Evolutionary conservation across 2,888 invertebrate genomes (phyloP).

Genomic region (Tetramorium bicarinatum): DNA sequence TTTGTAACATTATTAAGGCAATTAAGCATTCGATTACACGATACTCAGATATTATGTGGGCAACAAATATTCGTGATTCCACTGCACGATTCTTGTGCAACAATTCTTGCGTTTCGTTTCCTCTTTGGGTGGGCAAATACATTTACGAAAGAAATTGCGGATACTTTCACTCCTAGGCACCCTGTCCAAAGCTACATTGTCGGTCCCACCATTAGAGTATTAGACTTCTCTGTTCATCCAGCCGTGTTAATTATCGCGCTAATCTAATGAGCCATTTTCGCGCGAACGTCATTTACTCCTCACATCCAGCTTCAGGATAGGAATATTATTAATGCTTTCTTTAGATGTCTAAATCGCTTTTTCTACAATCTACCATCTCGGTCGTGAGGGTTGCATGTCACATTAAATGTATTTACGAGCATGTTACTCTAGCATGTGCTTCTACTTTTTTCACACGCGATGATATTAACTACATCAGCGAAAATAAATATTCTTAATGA

Average conservation of each 20-base stretch:
- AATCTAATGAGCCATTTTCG: constrained; percentile 35
- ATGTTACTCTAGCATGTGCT: not conserved
- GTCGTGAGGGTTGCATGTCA: not conserved
- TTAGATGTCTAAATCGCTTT: not conserved
- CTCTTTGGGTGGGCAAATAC: not conserved
- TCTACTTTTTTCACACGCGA: not conserved
- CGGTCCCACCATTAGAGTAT: not conserved
- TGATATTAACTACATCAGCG: not conserved
- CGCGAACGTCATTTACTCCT: constrained; percentile 8
- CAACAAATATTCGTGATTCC: not conserved
- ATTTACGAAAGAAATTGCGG: constrained; percentile 16
- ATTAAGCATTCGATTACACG: not conserved
- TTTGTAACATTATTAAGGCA: not conserved
- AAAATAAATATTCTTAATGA: not conserved
- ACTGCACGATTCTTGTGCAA: not conserved
- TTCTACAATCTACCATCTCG: not conserved
- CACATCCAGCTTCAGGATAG: not conserved
- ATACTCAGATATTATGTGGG: not conserved
- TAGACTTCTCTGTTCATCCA: constrained; percentile 5
- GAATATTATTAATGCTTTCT: constrained; percentile 15
- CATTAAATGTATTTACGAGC: not conserved
- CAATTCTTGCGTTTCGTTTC: not conserved
- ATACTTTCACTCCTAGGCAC: constrained; percentile 18
- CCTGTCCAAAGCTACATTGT: not conserved
- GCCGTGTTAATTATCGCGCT: constrained; percentile 31